Percentiles rank a stretch among this genome's conserved stretches.
phyloP scores from a whole-genome alignment of 2,797 vertebrate genomes.

The Chaunax sp. region DNA sequence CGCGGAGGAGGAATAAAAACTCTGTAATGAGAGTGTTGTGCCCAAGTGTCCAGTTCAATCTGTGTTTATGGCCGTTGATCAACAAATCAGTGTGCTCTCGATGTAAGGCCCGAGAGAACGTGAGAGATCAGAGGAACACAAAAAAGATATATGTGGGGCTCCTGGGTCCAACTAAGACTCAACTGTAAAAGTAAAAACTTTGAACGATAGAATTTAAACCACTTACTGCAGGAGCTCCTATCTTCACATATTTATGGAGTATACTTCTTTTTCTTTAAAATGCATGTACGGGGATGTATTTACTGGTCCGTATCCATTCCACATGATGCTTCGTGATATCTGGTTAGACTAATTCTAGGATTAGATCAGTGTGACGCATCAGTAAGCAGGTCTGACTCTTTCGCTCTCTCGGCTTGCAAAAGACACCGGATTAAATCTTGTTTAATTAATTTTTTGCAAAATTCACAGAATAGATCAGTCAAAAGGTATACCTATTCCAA shows the following conservation, averaged over 20 bases:
- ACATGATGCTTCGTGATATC: slow-evolving; percentile 12
- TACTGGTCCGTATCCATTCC: background rate
- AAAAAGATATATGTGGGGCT: slow-evolving; percentile 58
- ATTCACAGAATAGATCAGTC: slow-evolving; percentile 60
- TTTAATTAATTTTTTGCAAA: slow-evolving; percentile 71
- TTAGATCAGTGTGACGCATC: slow-evolving; percentile 26
- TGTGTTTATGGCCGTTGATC: slow-evolving; percentile 77
- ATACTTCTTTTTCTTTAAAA: background rate
- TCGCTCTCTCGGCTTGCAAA: slow-evolving; percentile 43
- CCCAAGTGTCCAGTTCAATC: slow-evolving; percentile 71
- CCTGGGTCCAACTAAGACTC: slow-evolving; percentile 34
- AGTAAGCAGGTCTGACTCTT: slow-evolving; percentile 52
- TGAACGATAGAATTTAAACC: slow-evolving; percentile 39
- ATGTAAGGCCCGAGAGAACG: slow-evolving; percentile 71
- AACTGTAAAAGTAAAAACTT: slow-evolving; percentile 38
- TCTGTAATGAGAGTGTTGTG: slow-evolving; percentile 53
- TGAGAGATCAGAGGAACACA: slow-evolving; percentile 70
- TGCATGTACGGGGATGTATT: background rate
- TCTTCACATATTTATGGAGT: slow-evolving; percentile 2
- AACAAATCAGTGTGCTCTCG: slow-evolving; percentile 72
- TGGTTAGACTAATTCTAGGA: slow-evolving; percentile 14
- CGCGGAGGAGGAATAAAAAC: slow-evolving; percentile 38
- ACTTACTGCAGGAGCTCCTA: slow-evolving; percentile 5
- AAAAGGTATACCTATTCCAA: slow-evolving; percentile 79
- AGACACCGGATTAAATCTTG: slow-evolving; percentile 45